Evolutionary conservation across 2,797 vertebrate species (phyloP), one percentile per base, ranked within the genome.

Genomic region (Telmatherina bonti): DNA sequence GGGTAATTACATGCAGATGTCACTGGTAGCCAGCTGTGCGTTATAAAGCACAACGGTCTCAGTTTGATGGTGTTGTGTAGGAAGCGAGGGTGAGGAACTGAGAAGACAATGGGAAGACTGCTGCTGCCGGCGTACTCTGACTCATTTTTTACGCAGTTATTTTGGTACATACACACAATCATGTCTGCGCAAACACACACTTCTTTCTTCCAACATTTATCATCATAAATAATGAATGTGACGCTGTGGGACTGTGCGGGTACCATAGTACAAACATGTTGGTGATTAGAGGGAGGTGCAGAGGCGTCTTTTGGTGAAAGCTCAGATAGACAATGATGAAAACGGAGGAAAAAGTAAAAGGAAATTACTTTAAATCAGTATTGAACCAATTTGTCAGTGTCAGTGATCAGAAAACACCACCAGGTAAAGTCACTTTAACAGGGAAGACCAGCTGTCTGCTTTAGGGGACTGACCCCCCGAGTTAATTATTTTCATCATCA

Each of bases 221-320:
- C 80, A 76, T 60, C 67, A 76, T 91, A 54, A 88, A 90, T 92
- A 87, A 89, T 91, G 67, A 83, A 90, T 83, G 74, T 3, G 30
- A 33, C 63, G 82, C 47, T 74, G 60, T 78, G 83, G 70, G 70
- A 78, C 76, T 64, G 67, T 70, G 71, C 8, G 55, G 68, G 76
- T 74, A 82, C 72, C 78, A 82, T 76, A 84, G 84, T 79, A 70
- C 73, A 67, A 75, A 62, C 72, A 59, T 18, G 68, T 62, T 75
- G 69, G 70, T 77, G 83, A 85, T 77, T 70, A 82, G 67, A 69
- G 60, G 49, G 47, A 61, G 82, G 65, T 59, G 79, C 76, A 74
- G 70, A 70, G 57, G 66, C 3, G 4, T 71, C 74, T 78, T 81
- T 76, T 54, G 62, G 58, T 58, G 54, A 64, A 69, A 30, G 45